A percentile compares a stretch with the other conserved stretches of the same genome.
These are phyloP conservation scores for Momotus momota DNA, from an alignment of 2,797 vertebrate genomes.

Conservation along the genomic window DNA sequence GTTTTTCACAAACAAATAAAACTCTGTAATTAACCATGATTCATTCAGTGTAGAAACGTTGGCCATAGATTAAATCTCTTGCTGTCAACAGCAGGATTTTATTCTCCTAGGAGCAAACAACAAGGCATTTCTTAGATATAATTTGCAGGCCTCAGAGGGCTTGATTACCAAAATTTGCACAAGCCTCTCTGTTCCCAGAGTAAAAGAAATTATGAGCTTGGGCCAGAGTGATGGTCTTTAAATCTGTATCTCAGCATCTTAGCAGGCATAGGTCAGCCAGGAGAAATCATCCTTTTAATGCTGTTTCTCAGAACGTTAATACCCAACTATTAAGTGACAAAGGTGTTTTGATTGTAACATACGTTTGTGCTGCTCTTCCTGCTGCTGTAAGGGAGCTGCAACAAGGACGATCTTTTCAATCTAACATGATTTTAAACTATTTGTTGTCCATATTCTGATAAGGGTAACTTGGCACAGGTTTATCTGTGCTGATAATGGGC, in stretches of 20 bases:
- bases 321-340: background rate
- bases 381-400: slow-evolving; percentile 28
- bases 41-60: background rate
- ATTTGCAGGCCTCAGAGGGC: background rate
- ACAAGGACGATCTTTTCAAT: slow-evolving; percentile 43
- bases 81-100: slow-evolving; percentile 22
- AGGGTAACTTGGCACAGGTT: slow-evolving; percentile 61
- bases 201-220: background rate
- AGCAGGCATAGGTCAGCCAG: background rate
- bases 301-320: background rate
- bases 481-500: slow-evolving; percentile 73
- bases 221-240: background rate
- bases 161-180: slow-evolving; percentile 9
- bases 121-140: background rate
- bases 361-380: background rate
- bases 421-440: slow-evolving; percentile 56
- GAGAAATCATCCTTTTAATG: background rate
- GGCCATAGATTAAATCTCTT: slow-evolving; percentile 8
- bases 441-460: slow-evolving; percentile 56
- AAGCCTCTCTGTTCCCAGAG: background rate
- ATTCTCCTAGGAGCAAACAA: slow-evolving; percentile 1
- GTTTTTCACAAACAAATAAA: slow-evolving; percentile 40
- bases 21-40: slow-evolving; percentile 10
- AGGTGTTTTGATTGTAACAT: slow-evolving; percentile 10
- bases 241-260: background rate